Conservation (phyloP, 2,113 vertebrate genomes). For the Trichechus manatus region DNA sequence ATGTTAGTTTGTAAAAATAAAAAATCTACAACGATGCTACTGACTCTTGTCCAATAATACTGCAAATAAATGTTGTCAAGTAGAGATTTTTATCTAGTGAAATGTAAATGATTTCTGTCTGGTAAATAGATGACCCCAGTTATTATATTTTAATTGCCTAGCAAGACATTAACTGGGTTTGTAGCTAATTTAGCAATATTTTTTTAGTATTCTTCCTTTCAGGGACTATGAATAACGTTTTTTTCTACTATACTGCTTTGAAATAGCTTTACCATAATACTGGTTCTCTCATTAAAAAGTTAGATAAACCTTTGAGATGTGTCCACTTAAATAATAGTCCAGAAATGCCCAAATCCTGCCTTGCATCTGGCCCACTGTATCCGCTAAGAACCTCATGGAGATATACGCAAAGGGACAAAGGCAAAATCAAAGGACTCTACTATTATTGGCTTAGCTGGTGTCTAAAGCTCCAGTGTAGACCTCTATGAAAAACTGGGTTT, state of each 20-base stretch:
- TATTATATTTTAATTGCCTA: background rate
- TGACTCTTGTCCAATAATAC: background rate
- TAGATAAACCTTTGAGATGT: background rate
- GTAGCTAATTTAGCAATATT: background rate
- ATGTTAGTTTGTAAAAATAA: background rate
- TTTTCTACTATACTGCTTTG: background rate
- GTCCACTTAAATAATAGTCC: background rate
- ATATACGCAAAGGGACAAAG: background rate
- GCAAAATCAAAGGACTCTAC: background rate
- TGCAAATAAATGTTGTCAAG: background rate
- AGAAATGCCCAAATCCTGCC: background rate
- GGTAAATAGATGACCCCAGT: background rate
- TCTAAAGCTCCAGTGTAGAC: background rate
- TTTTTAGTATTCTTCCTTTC: constrained; percentile 20
- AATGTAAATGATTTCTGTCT: background rate
- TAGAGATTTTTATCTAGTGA: background rate
- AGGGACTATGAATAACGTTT: background rate
- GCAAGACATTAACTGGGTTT: background rate
- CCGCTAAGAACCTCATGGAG: background rate
- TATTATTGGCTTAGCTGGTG: background rate
- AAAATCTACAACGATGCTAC: background rate
- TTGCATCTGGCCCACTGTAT: background rate
- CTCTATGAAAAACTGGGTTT: background rate
- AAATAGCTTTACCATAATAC: background rate
- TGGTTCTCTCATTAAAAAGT: background rate